phyloP scores from a whole-genome alignment of 2,888 invertebrate species.

The Nomada goodeniana region DNA sequence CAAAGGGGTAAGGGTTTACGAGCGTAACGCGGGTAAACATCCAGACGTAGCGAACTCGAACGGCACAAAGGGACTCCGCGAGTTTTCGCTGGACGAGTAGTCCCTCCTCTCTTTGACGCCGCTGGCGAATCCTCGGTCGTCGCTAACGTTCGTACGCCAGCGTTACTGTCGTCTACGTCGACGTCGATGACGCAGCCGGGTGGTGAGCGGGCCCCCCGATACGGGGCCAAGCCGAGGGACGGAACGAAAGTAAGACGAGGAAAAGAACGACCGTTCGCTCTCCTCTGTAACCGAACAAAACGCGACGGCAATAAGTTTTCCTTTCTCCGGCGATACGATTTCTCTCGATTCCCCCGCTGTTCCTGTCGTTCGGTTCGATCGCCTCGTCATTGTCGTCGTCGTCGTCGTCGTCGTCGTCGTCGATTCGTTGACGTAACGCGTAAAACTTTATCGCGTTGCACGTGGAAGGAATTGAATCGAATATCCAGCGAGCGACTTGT shows the following conservation, averaged over 20 bases:
- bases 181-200: conserved; percentile 41
- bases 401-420: conserved; percentile 8
- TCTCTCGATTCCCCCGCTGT: conserved; percentile 21
- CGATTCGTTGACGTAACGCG: conserved; percentile 34
- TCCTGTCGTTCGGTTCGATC: conserved; percentile 52
- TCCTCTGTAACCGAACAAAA: conserved; percentile 71
- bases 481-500: conserved; percentile 8
- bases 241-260: conserved; percentile 12
- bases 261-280: conserved; percentile 44
- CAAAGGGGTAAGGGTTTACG: conserved; percentile 53
- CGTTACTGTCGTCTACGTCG: conserved; percentile 23
- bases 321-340: conserved; percentile 31
- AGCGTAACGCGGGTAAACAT: conserved; percentile 65
- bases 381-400: conserved; percentile 23
- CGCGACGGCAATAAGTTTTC: conserved; percentile 69
- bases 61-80: conserved; percentile 75
- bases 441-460: conserved; percentile 53
- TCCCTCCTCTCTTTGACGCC: conserved; percentile 74
- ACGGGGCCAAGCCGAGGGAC: neutral
- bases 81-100: conserved; percentile 72
- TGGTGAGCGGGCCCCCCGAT: conserved; percentile 40
- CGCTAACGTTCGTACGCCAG: conserved; percentile 44
- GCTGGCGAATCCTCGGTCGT: conserved; percentile 56
- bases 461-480: conserved; percentile 45
- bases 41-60: conserved; percentile 55